Evolutionary conservation across 2,113 vertebrate species (phyloP), one percentile per base, ranked within the genome.

Genomic region (Chionis minor): DNA sequence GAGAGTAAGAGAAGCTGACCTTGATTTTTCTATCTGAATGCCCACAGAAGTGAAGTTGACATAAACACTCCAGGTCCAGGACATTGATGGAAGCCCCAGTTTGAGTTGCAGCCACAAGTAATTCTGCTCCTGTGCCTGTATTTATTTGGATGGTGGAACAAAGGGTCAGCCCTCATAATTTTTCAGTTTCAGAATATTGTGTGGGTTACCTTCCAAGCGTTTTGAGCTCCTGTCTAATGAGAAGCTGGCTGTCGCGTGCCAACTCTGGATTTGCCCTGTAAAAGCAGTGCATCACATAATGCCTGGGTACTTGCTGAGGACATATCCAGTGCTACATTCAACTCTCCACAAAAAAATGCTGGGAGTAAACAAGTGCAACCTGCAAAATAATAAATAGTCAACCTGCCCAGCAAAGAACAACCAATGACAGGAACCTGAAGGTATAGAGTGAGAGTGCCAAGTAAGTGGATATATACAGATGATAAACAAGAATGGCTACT

Each of bases 171-270:
- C 4, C 23, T 80, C 33, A 30, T 32, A 4, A 54, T 65, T 77
- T 59, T 88, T 65, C 56, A 40, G 23, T 65, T 56, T 62, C 49
- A 88, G 40, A n/a, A 45, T 40, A 17, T 10, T 30, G 2, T 38
- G 21, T 32, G 47, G 10, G 4, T 38, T 81, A 59, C 19, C 8
- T 88, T 45, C 6, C 38, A 22, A 54, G 18, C 4, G 15, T 44
- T 83, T 61, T 56, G 65, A 81, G 4, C 14, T 47, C 35, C 28
- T 73, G 4, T 24, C 35, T 35, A 12, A 55, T 33, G 78, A 51
- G 91, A 82, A 78, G 4, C 26, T 7, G 3, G 2, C 3, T 5
- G 14, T 66, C 42, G 40, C 0, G 0, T 38, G 30, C 38, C 35
- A 85, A 10, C 73, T 52, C 79, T 85, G 52, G 15, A 38, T 59